phyloP scores from a whole-genome alignment of 1,140 invertebrate species.

The roundworm (Caenorhabditis elegans) region WBcel235 BX284606.5:11566501-11567000 shows the following conservation, averaged over 20 bases:
- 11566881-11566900: slow-evolving; percentile 58
- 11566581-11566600: too few species aligned
- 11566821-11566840: not conserved
- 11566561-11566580: too few species aligned
- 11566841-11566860: slow-evolving; percentile 51
- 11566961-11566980: slow-evolving; percentile 38
- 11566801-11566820: slow-evolving; percentile 50
- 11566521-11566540: slow-evolving; percentile 63
- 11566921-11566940: slow-evolving; percentile 66
- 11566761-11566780: slow-evolving; percentile 59
- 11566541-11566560: not conserved
- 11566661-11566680: slow-evolving; percentile 45
- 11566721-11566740: slow-evolving; percentile 55
- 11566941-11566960: slow-evolving; percentile 53
- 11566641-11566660: slow-evolving; percentile 62
- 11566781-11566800: slow-evolving; percentile 61
- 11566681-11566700: slow-evolving; percentile 60
- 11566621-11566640: slow-evolving; percentile 49
- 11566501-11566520: slow-evolving; percentile 63
- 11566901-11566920: slow-evolving; percentile 34
- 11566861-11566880: slow-evolving; percentile 54
- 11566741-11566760: slow-evolving; percentile 55
- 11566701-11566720: slow-evolving; percentile 31
- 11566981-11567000: not conserved
- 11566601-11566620: not conserved